Evolutionary conservation across 2,888 invertebrate species (phyloP), one percentile per base, ranked within the genome.

Genomic region (Trachelus stipa): DNA sequence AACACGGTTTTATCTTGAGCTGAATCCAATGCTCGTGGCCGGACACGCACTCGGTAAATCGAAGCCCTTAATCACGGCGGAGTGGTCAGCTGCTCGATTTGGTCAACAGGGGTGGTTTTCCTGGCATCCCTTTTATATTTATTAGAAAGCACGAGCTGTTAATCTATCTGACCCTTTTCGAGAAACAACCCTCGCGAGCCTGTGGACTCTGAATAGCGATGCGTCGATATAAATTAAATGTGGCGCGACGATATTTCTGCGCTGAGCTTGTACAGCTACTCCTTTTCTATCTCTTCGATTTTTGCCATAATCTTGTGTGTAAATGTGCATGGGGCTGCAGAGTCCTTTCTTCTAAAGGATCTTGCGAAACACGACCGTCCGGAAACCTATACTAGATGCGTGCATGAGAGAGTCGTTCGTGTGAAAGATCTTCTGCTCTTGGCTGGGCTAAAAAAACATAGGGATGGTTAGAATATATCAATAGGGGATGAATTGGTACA

Each of bases 1-100:
- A 40, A 2, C 15, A 40, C 15, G 40, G 15, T 40, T 40, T 40
- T 40, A 40, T 15, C 40, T 40, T 15, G 15, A 15, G 40, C 40
- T 2, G 40, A 40, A 40, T 40, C 40, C 40, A 40, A 15, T 15
- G 15, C 40, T 15, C 15, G 40, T 40, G 73, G 4, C 34, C 73
- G 76, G 76, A 79, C 74, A 76, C 80, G 78, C 79, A 81, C 80
- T 83, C 84, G 86, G 85, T 86, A 86, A 84, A 85, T 88, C 83
- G 83, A 86, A 83, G 78, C 81, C 83, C 81, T 83, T 85, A 87
- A 85, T 86, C 87, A 87, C 84, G 82, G 75, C 79, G 84, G 75
- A 81, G 81, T 82, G 84, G 82, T 85, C 83, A 82, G 83, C 83
- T 81, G 76, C 4, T 33, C 30, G 69, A 33, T 69, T 33, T 33